phyloP scores from a whole-genome alignment of 2,888 invertebrate species.

The Marasmarcha lunaedactyla region DNA sequence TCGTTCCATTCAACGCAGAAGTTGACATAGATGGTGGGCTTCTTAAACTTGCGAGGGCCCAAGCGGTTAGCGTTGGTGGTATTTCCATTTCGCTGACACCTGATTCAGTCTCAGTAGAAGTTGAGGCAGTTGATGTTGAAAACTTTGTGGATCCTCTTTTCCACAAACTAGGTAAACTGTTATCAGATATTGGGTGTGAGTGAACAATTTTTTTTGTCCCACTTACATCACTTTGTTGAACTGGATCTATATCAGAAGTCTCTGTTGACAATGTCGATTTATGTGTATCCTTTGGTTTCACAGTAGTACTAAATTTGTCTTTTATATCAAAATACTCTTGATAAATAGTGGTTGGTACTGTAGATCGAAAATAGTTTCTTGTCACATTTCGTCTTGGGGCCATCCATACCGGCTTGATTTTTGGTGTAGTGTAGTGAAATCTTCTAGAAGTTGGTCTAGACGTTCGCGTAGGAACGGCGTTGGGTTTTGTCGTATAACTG shows the following conservation, averaged over 20 bases:
- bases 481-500: constrained; percentile 40
- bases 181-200: constrained; percentile 50
- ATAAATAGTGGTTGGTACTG: constrained; percentile 46
- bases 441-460: constrained; percentile 35
- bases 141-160: constrained; percentile 64
- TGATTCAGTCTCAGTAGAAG: constrained; percentile 31
- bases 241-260: constrained; percentile 61
- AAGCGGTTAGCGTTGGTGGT: constrained; percentile 61
- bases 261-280: constrained; percentile 46
- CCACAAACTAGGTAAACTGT: constrained; percentile 55
- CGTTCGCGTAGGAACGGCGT: constrained; percentile 23
- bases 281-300: constrained; percentile 24
- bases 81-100: constrained; percentile 45
- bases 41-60: constrained; percentile 61
- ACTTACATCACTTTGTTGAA: constrained; percentile 46
- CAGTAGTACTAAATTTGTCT: constrained; percentile 31
- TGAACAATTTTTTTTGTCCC: constrained; percentile 48
- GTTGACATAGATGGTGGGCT: constrained; percentile 40
- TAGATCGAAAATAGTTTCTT: constrained; percentile 25
- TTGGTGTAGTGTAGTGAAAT: constrained; percentile 52
- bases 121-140: constrained; percentile 31
- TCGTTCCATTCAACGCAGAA: constrained; percentile 27
- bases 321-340: constrained; percentile 53
- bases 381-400: constrained; percentile 45
- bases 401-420: constrained; percentile 52